Conservation (phyloP, 2,888 invertebrate species). For the Mantis religiosa region DNA sequence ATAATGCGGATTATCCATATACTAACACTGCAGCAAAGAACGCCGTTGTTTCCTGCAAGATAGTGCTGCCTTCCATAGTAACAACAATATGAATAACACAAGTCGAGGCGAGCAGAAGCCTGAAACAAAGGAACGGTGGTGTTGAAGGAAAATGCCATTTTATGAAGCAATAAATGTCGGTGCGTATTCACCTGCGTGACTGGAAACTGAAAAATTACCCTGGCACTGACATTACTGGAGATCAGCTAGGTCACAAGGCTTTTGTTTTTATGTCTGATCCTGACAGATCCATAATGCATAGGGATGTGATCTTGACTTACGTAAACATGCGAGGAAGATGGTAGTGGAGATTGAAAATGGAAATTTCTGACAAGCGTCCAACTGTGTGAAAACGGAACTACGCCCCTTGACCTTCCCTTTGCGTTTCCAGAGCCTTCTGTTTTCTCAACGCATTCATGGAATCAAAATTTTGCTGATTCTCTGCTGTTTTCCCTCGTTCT, state of each 20-base stretch:
- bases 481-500: not conserved
- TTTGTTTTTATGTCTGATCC: not conserved
- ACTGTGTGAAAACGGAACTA: not conserved
- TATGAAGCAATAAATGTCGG: not conserved
- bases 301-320: not conserved
- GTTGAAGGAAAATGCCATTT: not conserved
- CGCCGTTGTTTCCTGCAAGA: not conserved
- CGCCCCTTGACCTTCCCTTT: not conserved
- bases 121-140: not conserved
- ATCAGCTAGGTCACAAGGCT: too few species aligned
- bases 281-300: not conserved
- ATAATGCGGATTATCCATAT: too few species aligned
- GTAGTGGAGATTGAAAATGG: not conserved
- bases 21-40: not conserved
- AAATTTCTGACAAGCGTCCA: not conserved
- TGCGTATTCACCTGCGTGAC: not conserved
- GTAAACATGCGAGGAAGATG: not conserved
- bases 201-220: not conserved
- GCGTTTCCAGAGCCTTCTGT: too few species aligned
- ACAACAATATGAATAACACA: not conserved
- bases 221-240: not conserved
- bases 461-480: not conserved
- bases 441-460: too few species aligned
- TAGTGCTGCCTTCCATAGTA: not conserved
- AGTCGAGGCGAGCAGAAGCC: not conserved